Evolutionary conservation across 37 sponge, comb jelly and placozoan species (phyloP).

Genomic region (Halisarca cf. caerulea): DNA sequence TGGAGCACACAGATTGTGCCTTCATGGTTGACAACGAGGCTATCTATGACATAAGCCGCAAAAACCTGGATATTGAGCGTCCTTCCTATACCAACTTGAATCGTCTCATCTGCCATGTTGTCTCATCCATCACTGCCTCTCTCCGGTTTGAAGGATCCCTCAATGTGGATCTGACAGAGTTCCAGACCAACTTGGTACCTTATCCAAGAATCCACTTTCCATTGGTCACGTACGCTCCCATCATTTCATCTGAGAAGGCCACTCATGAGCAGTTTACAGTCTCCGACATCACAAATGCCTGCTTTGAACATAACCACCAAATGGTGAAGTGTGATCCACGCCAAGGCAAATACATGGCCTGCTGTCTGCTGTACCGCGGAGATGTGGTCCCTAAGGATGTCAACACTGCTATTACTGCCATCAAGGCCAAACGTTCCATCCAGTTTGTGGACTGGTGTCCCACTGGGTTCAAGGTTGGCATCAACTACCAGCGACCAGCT

Average conservation of each 20-base stretch:
- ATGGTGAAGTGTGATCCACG: conserved; percentile 98
- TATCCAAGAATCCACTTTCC: conserved; percentile 78
- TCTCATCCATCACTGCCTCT: conserved; percentile 93
- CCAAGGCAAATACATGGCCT: conserved; percentile 97
- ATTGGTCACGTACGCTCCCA: conserved; percentile 90
- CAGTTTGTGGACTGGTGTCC: conserved; percentile 94
- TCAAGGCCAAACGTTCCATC: conserved; percentile 89
- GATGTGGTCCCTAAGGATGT: conserved; percentile 95
- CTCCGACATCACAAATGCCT: conserved; percentile 78
- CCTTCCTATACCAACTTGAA: conserved; percentile 89
- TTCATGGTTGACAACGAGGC: conserved; percentile 98
- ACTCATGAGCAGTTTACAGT: conserved; percentile 85
- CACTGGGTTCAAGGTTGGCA: conserved; percentile 87
- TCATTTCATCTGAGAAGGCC: conserved; percentile 80
- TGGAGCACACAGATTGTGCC: conserved; percentile 91
- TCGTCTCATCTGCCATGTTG: conserved; percentile 82
- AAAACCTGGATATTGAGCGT: conserved; percentile 87
- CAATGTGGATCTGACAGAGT: conserved; percentile 94
- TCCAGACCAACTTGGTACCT: conserved; percentile 97
- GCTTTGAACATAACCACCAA: conserved; percentile 94
- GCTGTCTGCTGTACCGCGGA: conserved; percentile 92
- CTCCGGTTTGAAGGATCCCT: conserved; percentile 92
- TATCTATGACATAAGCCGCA: conserved; percentile 87
- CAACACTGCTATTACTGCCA: conserved; percentile 86
- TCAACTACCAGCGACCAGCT: conserved; percentile 81